Percentiles rank a stretch among this genome's conserved stretches.
Evolutionary conservation across 2,888 invertebrate species (phyloP).

Genomic region (Torymus auratus): DNA sequence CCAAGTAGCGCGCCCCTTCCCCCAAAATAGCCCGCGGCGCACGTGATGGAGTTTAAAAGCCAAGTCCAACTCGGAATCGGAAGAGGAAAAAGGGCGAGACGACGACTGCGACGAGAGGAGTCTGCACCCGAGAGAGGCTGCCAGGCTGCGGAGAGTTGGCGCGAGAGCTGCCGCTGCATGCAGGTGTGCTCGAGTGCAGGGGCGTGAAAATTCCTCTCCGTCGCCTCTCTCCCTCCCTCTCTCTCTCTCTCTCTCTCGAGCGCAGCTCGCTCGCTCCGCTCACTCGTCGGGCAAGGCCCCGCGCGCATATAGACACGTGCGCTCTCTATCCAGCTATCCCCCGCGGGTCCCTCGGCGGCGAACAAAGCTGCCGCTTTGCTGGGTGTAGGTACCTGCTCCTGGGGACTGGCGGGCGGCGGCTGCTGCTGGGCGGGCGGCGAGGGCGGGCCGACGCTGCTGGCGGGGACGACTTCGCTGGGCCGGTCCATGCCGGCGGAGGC

Average conservation of each 20-base stretch:
- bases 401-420: not conserved
- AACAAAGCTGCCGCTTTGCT: not conserved
- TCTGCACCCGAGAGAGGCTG: too few species aligned
- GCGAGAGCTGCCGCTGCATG: not conserved
- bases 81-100: too few species aligned
- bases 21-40: too few species aligned
- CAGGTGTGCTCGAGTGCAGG: constrained; percentile 39
- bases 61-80: too few species aligned
- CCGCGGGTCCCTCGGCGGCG: not conserved
- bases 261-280: not conserved
- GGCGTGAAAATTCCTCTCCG: constrained; percentile 44
- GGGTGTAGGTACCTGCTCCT: not conserved
- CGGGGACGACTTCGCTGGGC: not conserved
- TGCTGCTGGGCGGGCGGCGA: not conserved
- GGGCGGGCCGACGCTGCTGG: not conserved
- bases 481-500: not conserved
- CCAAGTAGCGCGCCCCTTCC: too few species aligned
- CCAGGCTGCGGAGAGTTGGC: too few species aligned
- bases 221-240: constrained; percentile 4
- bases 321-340: constrained; percentile 23
- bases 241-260: constrained; percentile 18
- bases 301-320: too few species aligned
- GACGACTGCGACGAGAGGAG: too few species aligned
- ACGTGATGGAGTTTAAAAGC: too few species aligned
- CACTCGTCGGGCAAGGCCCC: too few species aligned